Conservation (phyloP, 2,888 invertebrate genomes). For the Tribolium freemani region DNA sequence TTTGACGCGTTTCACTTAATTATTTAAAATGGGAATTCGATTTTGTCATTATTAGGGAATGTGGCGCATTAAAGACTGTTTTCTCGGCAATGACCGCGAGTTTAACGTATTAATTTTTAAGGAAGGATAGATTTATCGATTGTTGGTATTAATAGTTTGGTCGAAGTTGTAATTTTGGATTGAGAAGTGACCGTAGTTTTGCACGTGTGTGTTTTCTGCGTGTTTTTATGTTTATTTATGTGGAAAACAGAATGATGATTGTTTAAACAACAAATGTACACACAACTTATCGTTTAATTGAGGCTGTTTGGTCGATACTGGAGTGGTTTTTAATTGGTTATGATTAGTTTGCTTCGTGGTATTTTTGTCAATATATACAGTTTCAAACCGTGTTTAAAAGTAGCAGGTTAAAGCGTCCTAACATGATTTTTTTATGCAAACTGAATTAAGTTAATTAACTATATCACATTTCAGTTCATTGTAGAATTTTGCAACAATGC, state of each 20-base stretch:
- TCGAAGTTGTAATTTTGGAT: not conserved
- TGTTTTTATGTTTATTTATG: not conserved
- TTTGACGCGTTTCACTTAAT: not conserved
- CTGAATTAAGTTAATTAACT: too few species aligned
- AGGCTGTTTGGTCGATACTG: too few species aligned
- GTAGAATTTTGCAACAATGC: too few species aligned
- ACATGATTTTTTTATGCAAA: too few species aligned
- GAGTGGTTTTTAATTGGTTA: too few species aligned
- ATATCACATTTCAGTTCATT: too few species aligned
- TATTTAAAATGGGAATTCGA: not conserved
- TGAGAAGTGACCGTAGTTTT: not conserved
- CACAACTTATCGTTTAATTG: too few species aligned
- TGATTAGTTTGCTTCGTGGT: too few species aligned
- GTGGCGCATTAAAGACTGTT: not conserved
- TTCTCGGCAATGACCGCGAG: not conserved
- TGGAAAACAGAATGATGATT: not conserved
- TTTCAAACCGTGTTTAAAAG: too few species aligned
- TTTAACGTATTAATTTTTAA: constrained; percentile 19
- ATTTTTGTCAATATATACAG: too few species aligned
- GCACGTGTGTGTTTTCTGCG: not conserved
- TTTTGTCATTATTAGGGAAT: not conserved
- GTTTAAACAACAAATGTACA: not conserved
- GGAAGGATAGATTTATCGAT: constrained; percentile 25
- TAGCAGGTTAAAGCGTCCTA: too few species aligned
- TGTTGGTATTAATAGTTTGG: constrained; percentile 5